Percentiles rank a stretch among this genome's conserved stretches.
Conservation (phyloP, 2,113 vertebrate genomes). For the Elgaria multicarinata region DNA sequence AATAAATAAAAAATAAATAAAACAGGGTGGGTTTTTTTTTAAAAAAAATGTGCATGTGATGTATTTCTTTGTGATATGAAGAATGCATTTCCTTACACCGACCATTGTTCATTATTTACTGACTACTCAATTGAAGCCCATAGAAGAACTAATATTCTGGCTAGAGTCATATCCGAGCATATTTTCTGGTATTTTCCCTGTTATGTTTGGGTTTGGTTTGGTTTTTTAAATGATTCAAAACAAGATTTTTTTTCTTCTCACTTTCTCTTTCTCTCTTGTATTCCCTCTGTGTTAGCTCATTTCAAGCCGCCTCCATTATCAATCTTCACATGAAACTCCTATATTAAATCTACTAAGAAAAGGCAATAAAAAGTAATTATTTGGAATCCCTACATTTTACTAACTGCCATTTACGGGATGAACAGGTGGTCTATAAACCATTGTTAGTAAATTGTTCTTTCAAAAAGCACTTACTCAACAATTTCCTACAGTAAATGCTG, state of each 20-base stretch:
- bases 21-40: no score
- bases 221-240: not conserved
- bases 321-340: not conserved
- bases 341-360: constrained; percentile 11
- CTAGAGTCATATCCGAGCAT: not conserved
- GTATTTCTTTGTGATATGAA: not conserved
- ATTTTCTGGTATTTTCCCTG: not conserved
- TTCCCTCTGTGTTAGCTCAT: not conserved
- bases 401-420: constrained; percentile 14
- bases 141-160: not conserved
- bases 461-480: not conserved
- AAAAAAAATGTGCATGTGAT: not conserved
- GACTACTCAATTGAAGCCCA: not conserved
- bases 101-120: not conserved
- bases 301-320: constrained; percentile 17
- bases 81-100: not conserved
- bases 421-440: constrained; percentile 26
- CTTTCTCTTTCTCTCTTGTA: not conserved
- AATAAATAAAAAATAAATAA: no score
- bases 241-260: not conserved
- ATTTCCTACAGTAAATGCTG: constrained; percentile 9
- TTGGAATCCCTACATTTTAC: constrained; percentile 20
- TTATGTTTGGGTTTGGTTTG: no score
- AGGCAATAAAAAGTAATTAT: not conserved
- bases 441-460: constrained; percentile 10